phyloP scores from a whole-genome alignment of 2,113 vertebrate species.

The Ginglymostoma cirratum region DNA sequence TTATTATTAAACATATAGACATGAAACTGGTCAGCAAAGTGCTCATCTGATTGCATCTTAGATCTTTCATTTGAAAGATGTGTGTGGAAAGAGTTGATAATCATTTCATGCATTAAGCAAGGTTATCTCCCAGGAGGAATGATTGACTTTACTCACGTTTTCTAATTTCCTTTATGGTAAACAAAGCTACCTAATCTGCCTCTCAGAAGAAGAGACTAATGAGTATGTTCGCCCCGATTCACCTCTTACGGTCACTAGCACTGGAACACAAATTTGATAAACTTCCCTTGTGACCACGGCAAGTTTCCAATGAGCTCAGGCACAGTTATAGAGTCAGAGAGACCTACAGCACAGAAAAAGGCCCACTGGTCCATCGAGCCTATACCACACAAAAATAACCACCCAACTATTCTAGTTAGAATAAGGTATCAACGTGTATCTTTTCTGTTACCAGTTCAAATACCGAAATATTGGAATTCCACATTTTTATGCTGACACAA shows the following conservation, averaged over 20 bases:
- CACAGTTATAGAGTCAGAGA: no score
- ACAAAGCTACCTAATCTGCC: background rate
- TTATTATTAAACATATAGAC: background rate
- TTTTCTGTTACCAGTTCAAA: background rate
- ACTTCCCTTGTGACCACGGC: background rate
- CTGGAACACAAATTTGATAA: background rate
- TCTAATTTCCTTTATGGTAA: background rate
- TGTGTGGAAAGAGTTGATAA: background rate
- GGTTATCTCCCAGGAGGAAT: background rate
- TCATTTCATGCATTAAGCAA: background rate
- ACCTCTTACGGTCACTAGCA: background rate
- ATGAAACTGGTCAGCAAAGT: background rate
- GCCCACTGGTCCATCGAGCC: no score
- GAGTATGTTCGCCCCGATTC: background rate
- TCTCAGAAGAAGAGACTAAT: background rate
- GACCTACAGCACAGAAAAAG: no score
- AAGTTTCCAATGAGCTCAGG: background rate
- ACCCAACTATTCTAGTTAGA: no score
- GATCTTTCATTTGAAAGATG: background rate
- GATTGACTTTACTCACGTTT: background rate
- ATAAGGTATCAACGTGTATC: background rate
- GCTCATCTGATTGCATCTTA: background rate
- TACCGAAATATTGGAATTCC: background rate
- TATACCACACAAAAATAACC: background rate
- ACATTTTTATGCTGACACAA: background rate